Evolutionary conservation across 2,113 vertebrate genomes (phyloP), one percentile per base, ranked within the genome.

Genomic region (Megaleporinus macrocephalus): DNA sequence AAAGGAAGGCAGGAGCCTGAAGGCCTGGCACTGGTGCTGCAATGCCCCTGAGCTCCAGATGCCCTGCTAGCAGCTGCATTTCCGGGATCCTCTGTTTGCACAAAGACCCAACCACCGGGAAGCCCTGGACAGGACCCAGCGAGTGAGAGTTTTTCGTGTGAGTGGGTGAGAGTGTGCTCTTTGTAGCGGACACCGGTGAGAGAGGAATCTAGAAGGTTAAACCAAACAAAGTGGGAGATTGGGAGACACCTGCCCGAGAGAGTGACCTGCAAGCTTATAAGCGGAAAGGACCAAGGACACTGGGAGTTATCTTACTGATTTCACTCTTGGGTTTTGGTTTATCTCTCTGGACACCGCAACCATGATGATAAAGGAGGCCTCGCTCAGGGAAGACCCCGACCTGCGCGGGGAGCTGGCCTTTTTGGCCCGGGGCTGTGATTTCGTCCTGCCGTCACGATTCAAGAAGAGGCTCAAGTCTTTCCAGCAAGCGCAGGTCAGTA

Each of bases 341-440:
- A 53, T 55, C 47, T 77, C 55, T 74, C 89, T 81, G 76, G 82
- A 81, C 89, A 76, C 76, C 78, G 73, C 90, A 94, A 95, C 94
- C 90, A 99, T 99, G 98, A 99, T 98, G 97, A 99, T 99, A 93
- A 99, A 98, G 93, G 98, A 99, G 92, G 93, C 95, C 41, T 98
- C 98, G 89, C 93, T 99, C 86, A 96, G 96, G 89, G 94, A 94
- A 93, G 98, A 99, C 93, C 98, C 98, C 85, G 98, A 99, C 90
- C 89, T 99, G 85, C 95, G 97, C 90, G 97, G 98, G 85, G 98
- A 99, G 90, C 94, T 99, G 92, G 98, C 98, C 87, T 98, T 99
- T 91, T 95, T 99, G 90, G 97, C 98, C 33, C 94, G 93, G 89
- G 98, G 98, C 91, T 99, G 98, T 93, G 98, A 99, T 91, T 99